Evolutionary conservation across 1,140 invertebrate species (phyloP), one percentile per base, ranked within the genome.

Genomic region (Apolygus lucorum): DNA sequence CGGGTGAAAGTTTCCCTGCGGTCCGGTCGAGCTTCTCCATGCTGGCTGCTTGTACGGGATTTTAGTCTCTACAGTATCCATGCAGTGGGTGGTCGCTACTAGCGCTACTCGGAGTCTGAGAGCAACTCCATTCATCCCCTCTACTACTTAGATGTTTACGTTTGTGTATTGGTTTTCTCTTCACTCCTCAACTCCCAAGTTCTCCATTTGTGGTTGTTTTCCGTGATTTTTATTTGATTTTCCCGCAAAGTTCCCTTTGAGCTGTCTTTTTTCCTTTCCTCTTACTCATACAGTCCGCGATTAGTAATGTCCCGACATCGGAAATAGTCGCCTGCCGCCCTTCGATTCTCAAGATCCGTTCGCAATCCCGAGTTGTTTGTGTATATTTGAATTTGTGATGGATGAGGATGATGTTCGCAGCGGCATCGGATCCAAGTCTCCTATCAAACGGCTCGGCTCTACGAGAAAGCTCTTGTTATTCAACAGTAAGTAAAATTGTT

Each of bases 401-500:
- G 85, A 86, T 84, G 86, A 86, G 79, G 88, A 90, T 77, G 83
- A 86, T 76, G 87, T 89, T 77, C 84, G 84, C 70, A 84, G 84
- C 76, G 79, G 79, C 65, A 77, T 84, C 68, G 70, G 70, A 49
- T 68, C 72, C 22, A 88, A 88, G 75, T 89, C 88, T 68, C 88
- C 89, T 42, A 90, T 90, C 78, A 87, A 87, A 78, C 81, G 88
- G 54, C 83, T 91, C 69, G 89, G 88, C 75, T 90, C 88, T 66
- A 89, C 88, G 14, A 84, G 88, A 75, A 91, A 91, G 79, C 81
- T 90, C 68, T 82, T 89, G 21, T 84, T 88, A 68, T 90, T 89
- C 74, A 90, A 86, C 77, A 90, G 88, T 90, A 80, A 89, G 88
- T 87, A 65, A 2, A 26, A 65, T 14, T n/a, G 26, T 28, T 26